These are phyloP conservation scores for Addax nasomaculatus DNA, from an alignment of 2,113 vertebrate species.

Conservation along the genomic window DNA sequence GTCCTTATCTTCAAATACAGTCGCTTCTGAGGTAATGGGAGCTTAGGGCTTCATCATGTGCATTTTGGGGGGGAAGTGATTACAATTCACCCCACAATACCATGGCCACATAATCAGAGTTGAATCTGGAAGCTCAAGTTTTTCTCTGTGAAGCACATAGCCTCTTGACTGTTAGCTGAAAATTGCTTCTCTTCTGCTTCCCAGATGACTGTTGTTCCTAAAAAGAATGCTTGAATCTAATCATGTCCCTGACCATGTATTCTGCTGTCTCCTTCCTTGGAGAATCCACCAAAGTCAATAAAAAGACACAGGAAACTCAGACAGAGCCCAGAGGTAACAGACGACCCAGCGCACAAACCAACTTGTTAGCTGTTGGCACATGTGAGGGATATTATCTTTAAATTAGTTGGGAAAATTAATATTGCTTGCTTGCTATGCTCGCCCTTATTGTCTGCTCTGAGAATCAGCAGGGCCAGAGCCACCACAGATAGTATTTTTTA, in stretches of 20 bases:
- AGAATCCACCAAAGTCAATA: not conserved
- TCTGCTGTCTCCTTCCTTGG: not conserved
- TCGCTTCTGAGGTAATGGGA: not conserved
- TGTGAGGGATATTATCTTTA: constrained; percentile 52
- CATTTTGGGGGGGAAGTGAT: not conserved
- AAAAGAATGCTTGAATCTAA: not conserved
- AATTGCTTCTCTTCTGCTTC: not conserved
- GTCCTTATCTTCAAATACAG: not conserved
- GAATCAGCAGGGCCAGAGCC: constrained; percentile 41
- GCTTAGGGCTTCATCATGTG: not conserved
- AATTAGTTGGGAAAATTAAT: constrained; percentile 68
- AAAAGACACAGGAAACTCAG: not conserved
- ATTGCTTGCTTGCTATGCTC: constrained; percentile 34
- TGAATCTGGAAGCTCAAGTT: not conserved
- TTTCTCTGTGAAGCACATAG: not conserved
- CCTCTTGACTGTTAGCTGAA: not conserved
- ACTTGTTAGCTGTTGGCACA: not conserved
- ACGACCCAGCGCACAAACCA: not conserved
- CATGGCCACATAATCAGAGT: not conserved
- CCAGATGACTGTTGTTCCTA: not conserved
- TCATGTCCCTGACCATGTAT: not conserved
- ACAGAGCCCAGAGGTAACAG: not conserved
- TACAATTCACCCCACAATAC: not conserved
- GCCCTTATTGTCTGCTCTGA: constrained; percentile 51
- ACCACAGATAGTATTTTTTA: constrained; percentile 70